A percentile compares a stretch with the other conserved stretches of the same genome.
Conservation (phyloP, 2,888 invertebrate species). For the Prenolepis imparis region DNA sequence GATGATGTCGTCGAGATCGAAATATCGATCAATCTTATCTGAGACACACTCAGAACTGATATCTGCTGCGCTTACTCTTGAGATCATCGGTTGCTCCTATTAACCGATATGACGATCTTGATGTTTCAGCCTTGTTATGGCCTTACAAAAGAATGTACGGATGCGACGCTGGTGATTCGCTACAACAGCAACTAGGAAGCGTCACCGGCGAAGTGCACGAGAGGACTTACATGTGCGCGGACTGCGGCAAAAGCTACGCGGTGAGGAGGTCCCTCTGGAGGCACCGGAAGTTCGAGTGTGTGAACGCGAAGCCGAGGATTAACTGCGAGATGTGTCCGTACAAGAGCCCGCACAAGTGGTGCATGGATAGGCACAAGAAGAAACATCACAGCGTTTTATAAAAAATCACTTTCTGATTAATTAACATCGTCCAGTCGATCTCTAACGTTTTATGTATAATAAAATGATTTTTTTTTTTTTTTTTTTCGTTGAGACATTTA, state of each 20-base stretch:
- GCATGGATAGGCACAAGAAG: slow-evolving; percentile 81
- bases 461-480: neutral
- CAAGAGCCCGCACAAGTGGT: slow-evolving; percentile 83
- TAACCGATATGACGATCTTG: slow-evolving; percentile 60
- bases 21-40: neutral
- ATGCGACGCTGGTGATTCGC: slow-evolving; percentile 34
- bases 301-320: slow-evolving; percentile 81
- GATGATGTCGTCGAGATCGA: neutral
- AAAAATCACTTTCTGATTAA: neutral
- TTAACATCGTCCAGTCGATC: neutral
- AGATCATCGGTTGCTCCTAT: slow-evolving; percentile 10
- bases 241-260: slow-evolving; percentile 82
- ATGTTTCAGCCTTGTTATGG: slow-evolving; percentile 74
- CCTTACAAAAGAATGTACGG: slow-evolving; percentile 62
- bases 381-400: slow-evolving; percentile 72
- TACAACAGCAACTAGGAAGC: slow-evolving; percentile 23
- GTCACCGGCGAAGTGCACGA: slow-evolving; percentile 26
- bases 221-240: slow-evolving; percentile 76
- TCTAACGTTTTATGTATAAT: neutral
- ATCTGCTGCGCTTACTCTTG: neutral
- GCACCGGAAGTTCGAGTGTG: slow-evolving; percentile 83
- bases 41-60: neutral
- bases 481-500: neutral
- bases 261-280: slow-evolving; percentile 83
- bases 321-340: slow-evolving; percentile 80